These are phyloP conservation scores for Spinus pinus DNA, from an alignment of 2,797 vertebrate species.

Conservation along the genomic window DNA sequence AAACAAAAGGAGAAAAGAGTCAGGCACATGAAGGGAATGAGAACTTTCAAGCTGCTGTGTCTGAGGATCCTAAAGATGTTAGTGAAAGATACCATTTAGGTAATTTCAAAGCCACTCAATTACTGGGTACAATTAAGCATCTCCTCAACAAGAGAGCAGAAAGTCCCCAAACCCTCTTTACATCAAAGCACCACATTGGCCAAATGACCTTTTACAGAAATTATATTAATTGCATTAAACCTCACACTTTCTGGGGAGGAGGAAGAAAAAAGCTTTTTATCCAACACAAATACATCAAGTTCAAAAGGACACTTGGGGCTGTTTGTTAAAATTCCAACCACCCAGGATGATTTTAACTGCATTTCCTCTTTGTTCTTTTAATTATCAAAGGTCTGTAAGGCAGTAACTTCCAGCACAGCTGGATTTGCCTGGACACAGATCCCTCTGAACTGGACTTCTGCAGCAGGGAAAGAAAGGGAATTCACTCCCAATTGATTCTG, in stretches of 20 bases:
- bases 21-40: neutral
- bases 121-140: neutral
- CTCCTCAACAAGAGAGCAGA: neutral
- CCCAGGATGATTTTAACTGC: neutral
- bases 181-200: neutral
- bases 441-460: fast-evolving
- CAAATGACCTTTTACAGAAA: neutral
- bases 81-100: neutral
- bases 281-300: neutral
- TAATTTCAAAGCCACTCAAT: neutral
- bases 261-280: neutral
- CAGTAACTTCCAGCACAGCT: neutral
- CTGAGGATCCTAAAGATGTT: neutral
- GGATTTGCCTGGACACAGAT: neutral
- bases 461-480: neutral
- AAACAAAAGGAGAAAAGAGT: neutral
- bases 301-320: neutral
- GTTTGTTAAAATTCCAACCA: neutral
- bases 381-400: neutral
- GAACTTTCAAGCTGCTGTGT: neutral
- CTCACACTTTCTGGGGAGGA: neutral
- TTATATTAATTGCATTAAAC: neutral
- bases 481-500: neutral
- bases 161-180: neutral
- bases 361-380: neutral